Base-by-base conservation (phyloP, 2,797 vertebrate genomes). In the Acrossocheilus wenchowensis region DNA sequence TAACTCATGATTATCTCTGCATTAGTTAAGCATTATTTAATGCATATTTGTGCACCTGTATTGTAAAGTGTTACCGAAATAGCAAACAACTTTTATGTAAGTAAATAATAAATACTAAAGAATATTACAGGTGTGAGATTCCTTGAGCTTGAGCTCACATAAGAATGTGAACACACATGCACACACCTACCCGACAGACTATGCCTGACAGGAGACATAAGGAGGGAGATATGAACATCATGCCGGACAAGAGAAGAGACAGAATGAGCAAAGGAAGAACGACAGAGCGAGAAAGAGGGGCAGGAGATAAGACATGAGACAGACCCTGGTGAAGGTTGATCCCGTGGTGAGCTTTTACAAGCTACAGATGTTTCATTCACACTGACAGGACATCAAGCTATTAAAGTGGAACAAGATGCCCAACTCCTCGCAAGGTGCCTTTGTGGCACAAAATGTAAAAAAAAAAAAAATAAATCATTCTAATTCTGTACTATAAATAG, bases 381-480 rank as follows among this genome's bases (percentile, higher is more conserved):
- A 89, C 30, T 78, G 74, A 88, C 79, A 83, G 41, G 45, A 80
- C 81, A 90, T 89, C 82, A 85, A 62, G 82, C 79, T 81, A 90
- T 89, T 87, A 89, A 72, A 89, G 19, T 71, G 80, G 34, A 85
- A 88, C 79, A 84, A 77, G 82, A 78, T 57, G 4, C 82, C 79
- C 34, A 50, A 81, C 71, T 89, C 66, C 54, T 82, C 15, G 30
- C 62, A 82, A 86, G 74, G 74, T 82, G 82, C 83, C 82, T 74
- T 88, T 87, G 84, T 34, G 19, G n/a, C 11, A 66, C 60, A 87
- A 78, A 86, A 81, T 34, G 17, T 7, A 50, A 26, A 68, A 73
- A 5, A n/a, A 57, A 30, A 72, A 2, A 17, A 52, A 6, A 78
- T 60, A 81, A 73, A 73, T 19, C 6, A 86, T 62, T 68, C 60